Evolutionary conservation across 1,140 invertebrate species (phyloP).

Genomic region (Wasmannia auropunctata): DNA sequence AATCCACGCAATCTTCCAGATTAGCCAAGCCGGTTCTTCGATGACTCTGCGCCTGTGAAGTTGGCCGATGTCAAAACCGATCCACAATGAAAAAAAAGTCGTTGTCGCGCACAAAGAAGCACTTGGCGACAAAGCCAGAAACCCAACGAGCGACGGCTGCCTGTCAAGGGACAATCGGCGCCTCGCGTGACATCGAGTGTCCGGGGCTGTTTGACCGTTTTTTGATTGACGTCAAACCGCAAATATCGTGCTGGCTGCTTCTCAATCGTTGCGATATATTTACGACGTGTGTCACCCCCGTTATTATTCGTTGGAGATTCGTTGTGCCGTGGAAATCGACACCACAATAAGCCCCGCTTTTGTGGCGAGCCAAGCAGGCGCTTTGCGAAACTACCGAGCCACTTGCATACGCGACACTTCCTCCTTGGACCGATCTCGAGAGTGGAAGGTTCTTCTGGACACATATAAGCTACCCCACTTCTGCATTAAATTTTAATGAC

Average conservation of each 20-base stretch:
- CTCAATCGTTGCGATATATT: slow-evolving; percentile 61
- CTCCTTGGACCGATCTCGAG: slow-evolving; percentile 14
- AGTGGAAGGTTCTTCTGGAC: not conserved
- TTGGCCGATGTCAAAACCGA: slow-evolving; percentile 59
- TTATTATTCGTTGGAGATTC: slow-evolving; percentile 60
- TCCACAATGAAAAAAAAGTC: slow-evolving; percentile 65
- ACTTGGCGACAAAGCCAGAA: slow-evolving; percentile 63
- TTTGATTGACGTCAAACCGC: slow-evolving; percentile 64
- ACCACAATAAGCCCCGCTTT: slow-evolving; percentile 58
- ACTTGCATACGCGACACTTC: slow-evolving; percentile 34
- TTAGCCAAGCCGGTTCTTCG: not conserved
- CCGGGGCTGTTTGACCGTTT: slow-evolving; percentile 66
- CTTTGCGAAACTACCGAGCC: slow-evolving; percentile 37
- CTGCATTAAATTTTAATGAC: slow-evolving; percentile 43
- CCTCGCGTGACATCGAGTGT: slow-evolving; percentile 73
- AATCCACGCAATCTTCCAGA: slow-evolving; percentile 11
- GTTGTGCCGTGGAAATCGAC: slow-evolving; percentile 63
- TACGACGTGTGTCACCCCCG: slow-evolving; percentile 66
- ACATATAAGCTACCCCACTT: not conserved
- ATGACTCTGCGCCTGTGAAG: slow-evolving; percentile 33
- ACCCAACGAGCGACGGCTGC: slow-evolving; percentile 65
- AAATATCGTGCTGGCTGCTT: slow-evolving; percentile 61
- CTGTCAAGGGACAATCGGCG: slow-evolving; percentile 72
- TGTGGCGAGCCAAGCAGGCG: slow-evolving; percentile 16
- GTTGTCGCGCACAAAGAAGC: slow-evolving; percentile 63